phyloP scores from a whole-genome alignment of 2,113 vertebrate species.

The Mugil cephalus region DNA sequence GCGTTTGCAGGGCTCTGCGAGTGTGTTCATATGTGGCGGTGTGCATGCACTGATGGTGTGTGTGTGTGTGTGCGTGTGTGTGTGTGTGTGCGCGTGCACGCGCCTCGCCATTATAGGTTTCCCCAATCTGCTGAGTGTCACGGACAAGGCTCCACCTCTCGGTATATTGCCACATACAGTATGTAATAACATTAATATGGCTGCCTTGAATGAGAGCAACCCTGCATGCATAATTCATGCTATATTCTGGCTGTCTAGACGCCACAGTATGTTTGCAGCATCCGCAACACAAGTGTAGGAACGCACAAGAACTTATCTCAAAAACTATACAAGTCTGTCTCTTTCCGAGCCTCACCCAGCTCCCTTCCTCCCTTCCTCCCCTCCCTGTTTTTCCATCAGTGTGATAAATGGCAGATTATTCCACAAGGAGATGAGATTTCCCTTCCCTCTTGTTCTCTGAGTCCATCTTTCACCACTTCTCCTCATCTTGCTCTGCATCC shows the following conservation, averaged over 20 bases:
- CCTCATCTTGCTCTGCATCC: conserved; percentile 48
- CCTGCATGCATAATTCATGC: conserved; percentile 86
- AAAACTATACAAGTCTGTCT: conserved; percentile 67
- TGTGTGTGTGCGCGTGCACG: conserved; percentile 32
- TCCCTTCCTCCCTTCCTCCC: conserved; percentile 47
- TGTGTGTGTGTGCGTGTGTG: conserved; percentile 21
- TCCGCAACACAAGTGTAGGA: conserved; percentile 29
- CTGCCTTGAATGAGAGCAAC: conserved; percentile 77
- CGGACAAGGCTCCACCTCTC: conserved; percentile 42
- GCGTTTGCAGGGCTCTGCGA: conserved; percentile 38
- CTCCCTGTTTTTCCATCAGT: conserved; percentile 74
- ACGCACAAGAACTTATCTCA: conserved; percentile 43
- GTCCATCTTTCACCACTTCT: conserved; percentile 51
- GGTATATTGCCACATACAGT: conserved; percentile 66
- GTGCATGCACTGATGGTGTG: conserved; percentile 18
- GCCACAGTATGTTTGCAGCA: conserved; percentile 43
- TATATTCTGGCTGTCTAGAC: conserved; percentile 82
- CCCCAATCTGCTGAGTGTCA: conserved; percentile 71
- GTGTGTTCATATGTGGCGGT: conserved; percentile 23
- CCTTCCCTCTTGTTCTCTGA: conserved; percentile 56
- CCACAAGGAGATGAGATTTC: conserved; percentile 82
- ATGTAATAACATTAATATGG: conserved; percentile 85
- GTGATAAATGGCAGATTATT: conserved; percentile 86
- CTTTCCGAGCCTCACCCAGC: conserved; percentile 45
- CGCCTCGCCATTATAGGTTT: conserved; percentile 50